Conservation (phyloP, 2,888 invertebrate species). For the Plagiodera versicolora region DNA sequence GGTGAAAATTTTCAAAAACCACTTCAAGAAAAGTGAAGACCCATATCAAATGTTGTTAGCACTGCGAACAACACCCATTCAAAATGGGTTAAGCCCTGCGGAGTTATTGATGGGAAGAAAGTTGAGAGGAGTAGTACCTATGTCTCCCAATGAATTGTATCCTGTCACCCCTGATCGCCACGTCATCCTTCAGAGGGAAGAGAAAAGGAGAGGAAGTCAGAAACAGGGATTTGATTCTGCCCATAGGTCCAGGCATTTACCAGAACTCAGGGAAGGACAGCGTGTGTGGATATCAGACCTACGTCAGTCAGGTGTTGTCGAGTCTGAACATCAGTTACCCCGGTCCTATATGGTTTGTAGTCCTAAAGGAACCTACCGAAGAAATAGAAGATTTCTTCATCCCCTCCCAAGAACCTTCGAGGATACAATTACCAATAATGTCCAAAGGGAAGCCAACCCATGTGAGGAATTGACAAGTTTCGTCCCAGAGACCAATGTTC, state of each 20-base stretch:
- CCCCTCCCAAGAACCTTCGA: not conserved
- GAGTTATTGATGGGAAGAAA: conserved; percentile 39
- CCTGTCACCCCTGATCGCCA: not conserved
- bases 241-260: conserved; percentile 5
- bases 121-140: conserved; percentile 32
- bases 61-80: conserved; percentile 32
- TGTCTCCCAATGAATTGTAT: conserved; percentile 11
- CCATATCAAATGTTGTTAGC: conserved; percentile 34
- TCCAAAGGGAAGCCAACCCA: not conserved
- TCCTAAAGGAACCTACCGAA: conserved; percentile 8
- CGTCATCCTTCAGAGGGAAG: conserved; percentile 6
- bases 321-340: conserved; percentile 8
- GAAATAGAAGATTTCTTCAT: not conserved
- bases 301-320: conserved; percentile 23
- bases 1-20: conserved; percentile 33
- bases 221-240: conserved; percentile 11
- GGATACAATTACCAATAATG: not conserved
- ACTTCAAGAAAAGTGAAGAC: conserved; percentile 36
- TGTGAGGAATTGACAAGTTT: not conserved
- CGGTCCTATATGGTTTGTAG: conserved; percentile 22
- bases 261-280: conserved; percentile 25
- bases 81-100: conserved; percentile 35
- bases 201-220: conserved; percentile 2
- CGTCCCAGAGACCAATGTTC: no score
- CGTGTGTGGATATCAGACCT: conserved; percentile 37